phyloP scores from a whole-genome alignment of 2,113 vertebrate species.

The Tupaia tana region DNA sequence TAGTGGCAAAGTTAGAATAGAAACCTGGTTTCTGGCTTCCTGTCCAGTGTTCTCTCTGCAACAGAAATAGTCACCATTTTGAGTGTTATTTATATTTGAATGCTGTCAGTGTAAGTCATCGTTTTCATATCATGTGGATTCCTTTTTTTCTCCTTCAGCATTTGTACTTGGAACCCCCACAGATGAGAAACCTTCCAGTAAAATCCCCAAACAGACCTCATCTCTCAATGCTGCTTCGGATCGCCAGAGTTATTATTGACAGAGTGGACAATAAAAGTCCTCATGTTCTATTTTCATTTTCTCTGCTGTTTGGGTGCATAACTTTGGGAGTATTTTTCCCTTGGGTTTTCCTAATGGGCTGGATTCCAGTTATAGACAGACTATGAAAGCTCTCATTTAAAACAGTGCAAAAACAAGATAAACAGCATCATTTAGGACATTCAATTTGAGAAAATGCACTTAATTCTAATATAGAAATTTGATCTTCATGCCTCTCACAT shows the following conservation, averaged over 20 bases:
- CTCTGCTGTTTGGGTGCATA: conserved; percentile 2
- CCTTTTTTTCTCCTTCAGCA: neutral
- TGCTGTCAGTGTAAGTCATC: neutral
- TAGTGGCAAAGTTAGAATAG: neutral
- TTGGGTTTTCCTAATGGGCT: conserved; percentile 34
- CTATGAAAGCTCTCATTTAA: neutral
- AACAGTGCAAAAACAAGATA: conserved; percentile 1
- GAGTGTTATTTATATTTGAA: neutral
- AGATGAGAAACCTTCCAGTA: conserved; percentile 51
- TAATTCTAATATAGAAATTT: conserved; percentile 49
- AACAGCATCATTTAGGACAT: neutral
- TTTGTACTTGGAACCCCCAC: conserved; percentile 32
- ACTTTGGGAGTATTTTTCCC: conserved; percentile 41
- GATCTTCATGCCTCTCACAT: neutral
- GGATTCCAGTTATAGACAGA: conserved; percentile 46
- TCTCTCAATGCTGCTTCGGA: neutral
- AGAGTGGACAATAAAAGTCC: conserved; percentile 28
- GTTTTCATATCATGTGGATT: neutral
- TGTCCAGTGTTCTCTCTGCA: neutral
- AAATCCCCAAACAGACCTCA: conserved; percentile 46
- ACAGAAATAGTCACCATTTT: neutral
- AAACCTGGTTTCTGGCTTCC: neutral
- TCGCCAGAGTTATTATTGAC: neutral
- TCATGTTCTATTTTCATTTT: conserved; percentile 30
- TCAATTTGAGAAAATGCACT: neutral